Evolutionary conservation across 2,888 invertebrate species (phyloP).

Genomic region (Chydorus sphaericus): DNA sequence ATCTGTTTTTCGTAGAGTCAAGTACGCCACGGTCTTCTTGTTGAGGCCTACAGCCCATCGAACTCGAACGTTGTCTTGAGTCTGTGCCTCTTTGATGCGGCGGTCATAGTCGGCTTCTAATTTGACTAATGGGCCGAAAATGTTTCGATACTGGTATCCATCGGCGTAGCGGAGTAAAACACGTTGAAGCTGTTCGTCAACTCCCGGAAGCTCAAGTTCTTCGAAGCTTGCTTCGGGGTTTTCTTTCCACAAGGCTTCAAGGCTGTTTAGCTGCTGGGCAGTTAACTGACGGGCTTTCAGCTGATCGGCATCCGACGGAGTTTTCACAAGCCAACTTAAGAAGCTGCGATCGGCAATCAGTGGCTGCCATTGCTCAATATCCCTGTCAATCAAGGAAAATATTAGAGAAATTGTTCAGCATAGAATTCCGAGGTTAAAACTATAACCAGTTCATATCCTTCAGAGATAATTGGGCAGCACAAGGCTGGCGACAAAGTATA

Average conservation of each 20-base stretch:
- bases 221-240: slow-evolving; percentile 96
- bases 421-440: slow-evolving; percentile 17
- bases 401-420: slow-evolving; percentile 5
- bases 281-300: slow-evolving; percentile 89
- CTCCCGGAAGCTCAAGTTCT: slow-evolving; percentile 93
- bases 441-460: slow-evolving; percentile 95
- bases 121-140: slow-evolving; percentile 91
- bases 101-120: slow-evolving; percentile 98
- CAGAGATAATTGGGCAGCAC: slow-evolving; percentile 88
- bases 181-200: slow-evolving; percentile 95
- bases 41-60: slow-evolving; percentile 98
- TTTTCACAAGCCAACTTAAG: slow-evolving; percentile 90
- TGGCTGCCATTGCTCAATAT: slow-evolving; percentile 97
- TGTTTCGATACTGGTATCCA: slow-evolving; percentile 97
- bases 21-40: slow-evolving; percentile 94
- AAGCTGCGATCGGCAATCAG: slow-evolving; percentile 92
- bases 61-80: slow-evolving; percentile 94
- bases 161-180: slow-evolving; percentile 78
- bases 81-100: slow-evolving; percentile 91
- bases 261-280: slow-evolving; percentile 89
- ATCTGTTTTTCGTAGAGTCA: slow-evolving; percentile 90
- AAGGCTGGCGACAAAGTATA: slow-evolving; percentile 90
- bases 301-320: slow-evolving; percentile 95
- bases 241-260: slow-evolving; percentile 98
- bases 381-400: slow-evolving; percentile 35